A percentile compares a stretch with the other conserved stretches of the same genome.
Evolutionary conservation across 2,888 invertebrate genomes (phyloP).

Genomic region (Megastigmus dorsalis): DNA sequence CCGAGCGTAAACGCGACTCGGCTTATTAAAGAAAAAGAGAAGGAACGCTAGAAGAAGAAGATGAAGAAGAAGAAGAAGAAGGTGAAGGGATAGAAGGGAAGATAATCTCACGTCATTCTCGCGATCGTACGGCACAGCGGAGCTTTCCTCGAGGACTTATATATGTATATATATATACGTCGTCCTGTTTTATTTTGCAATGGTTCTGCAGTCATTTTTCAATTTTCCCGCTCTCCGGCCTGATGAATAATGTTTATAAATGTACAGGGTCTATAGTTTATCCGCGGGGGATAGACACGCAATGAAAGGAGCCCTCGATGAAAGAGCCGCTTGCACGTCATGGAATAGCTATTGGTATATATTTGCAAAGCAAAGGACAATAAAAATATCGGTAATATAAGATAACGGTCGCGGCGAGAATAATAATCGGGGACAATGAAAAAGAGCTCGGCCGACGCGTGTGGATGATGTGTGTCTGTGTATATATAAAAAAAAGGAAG

Average conservation of each 20-base stretch:
- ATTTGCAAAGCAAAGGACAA: no score
- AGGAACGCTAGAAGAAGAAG: constrained; percentile 27
- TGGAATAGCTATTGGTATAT: no score
- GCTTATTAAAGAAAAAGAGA: constrained; percentile 56
- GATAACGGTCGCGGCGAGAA: no score
- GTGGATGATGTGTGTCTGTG: constrained; percentile 20
- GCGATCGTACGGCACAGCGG: not conserved
- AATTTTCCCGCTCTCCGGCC: no score
- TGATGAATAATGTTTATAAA: constrained; percentile 1
- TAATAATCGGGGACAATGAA: constrained; percentile 55
- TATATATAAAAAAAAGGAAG: constrained; percentile 49
- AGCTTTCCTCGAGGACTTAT: constrained; percentile 17
- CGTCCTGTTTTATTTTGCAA: not conserved
- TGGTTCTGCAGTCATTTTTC: constrained; percentile 3
- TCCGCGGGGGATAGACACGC: no score
- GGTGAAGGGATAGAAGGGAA: constrained; percentile 10
- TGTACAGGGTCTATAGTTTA: not conserved
- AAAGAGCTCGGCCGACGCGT: no score
- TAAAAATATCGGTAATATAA: no score
- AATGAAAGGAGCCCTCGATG: no score
- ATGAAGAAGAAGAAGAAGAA: not conserved
- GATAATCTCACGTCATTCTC: constrained; percentile 32
- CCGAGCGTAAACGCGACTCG: constrained; percentile 22
- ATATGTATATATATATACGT: no score
- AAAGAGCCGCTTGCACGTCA: no score